Base-by-base conservation (phyloP, 2,797 vertebrate species). In the Glossophaga mutica region DNA sequence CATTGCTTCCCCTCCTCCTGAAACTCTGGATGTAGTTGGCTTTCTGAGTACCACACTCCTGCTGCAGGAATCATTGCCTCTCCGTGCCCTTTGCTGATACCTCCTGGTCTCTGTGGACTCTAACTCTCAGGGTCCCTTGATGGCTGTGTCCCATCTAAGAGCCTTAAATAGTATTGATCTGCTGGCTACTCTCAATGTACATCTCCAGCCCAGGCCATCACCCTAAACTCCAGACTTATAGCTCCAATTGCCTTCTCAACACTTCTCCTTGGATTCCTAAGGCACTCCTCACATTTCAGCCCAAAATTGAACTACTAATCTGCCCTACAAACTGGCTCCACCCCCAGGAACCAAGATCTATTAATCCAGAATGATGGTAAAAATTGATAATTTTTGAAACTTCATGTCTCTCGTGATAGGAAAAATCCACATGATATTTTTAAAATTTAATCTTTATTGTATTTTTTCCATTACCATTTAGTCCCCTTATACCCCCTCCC, bases 181-280 rank as follows among this genome's bases (percentile, higher is more conserved):
- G 18, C 46, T 0, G 7, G 29, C 6, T 34, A 7, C n/a, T 32
- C 52, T 46, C 52, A 22, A 16, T 0, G 2, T 1, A n/a, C 1
- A 3, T 52, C 52, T 71, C 26, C n/a, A 57, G 57, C 34, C 42
- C 32, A 59, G 57, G 50, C n/a, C 44, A 22, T 1, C 3, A 19
- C 55, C 55, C 42, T 14, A 21, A 44, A 21, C 29, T 77, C 42
- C 34, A 77, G 62, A 55, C 1, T 6, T 2, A 26, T 1, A 10
- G 44, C 3, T 39, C 37, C 34, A 57, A 2, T 3, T 32, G 22
- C 16, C 55, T 62, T 88, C 32, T 42, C 48, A 34, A 24, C 4
- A 1, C 9, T 9, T 83, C 50, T 21, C 19, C 50, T 57, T 15
- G 26, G 32, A 71, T 39, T 55, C 19, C 42, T 52, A 48, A 37